Percentiles rank a stretch among this genome's conserved stretches.
phyloP scores from a whole-genome alignment of 2,888 invertebrate genomes.

The Zootermopsis nevadensis region DNA sequence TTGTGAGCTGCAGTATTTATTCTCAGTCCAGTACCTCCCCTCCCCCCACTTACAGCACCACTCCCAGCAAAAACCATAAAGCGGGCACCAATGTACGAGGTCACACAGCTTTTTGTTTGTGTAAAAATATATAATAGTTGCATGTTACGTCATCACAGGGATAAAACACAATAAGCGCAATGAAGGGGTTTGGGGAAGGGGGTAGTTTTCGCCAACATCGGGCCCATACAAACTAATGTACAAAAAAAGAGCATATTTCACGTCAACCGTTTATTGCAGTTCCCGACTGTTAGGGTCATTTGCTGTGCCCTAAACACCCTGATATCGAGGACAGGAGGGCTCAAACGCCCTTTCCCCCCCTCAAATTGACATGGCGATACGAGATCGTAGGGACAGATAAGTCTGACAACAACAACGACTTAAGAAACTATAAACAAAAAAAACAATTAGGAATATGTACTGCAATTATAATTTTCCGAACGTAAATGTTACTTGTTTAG shows the following conservation, averaged over 20 bases:
- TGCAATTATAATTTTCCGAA: too few species aligned
- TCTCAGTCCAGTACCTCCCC: not conserved
- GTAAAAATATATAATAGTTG: not conserved
- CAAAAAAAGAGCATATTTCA: conserved; percentile 1
- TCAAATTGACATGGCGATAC: not conserved
- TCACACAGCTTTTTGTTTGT: not conserved
- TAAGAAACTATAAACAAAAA: too few species aligned
- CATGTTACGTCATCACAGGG: not conserved
- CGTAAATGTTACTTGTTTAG: too few species aligned
- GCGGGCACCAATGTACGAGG: not conserved
- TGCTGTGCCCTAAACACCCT: not conserved
- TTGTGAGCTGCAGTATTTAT: not conserved
- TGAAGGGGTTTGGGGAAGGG: too few species aligned
- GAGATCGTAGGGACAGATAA: not conserved
- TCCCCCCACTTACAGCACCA: not conserved
- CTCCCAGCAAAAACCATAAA: not conserved
- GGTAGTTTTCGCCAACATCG: not conserved
- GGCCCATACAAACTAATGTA: not conserved
- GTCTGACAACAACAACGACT: not conserved
- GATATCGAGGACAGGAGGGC: not conserved
- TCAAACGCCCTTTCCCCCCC: not conserved
- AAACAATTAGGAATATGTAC: too few species aligned
- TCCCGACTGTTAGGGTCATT: conserved; percentile 18
- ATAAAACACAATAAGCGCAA: not conserved
- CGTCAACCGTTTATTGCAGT: not conserved